A percentile compares a stretch with the other conserved stretches of the same genome.
Conservation (phyloP, 2,888 invertebrate species). For the Nasonovia ribisnigri region DNA sequence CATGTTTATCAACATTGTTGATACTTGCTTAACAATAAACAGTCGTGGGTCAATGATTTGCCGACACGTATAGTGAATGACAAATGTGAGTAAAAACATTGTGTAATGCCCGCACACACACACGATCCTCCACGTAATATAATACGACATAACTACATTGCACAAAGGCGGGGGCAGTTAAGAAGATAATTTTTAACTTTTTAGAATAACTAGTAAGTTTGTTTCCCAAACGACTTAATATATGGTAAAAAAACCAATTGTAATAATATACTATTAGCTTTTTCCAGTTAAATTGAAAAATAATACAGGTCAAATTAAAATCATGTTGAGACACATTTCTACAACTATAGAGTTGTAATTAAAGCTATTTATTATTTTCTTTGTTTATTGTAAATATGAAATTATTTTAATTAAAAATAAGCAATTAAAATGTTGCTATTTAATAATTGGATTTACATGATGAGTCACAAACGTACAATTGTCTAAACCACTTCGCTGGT, state of each 20-base stretch:
- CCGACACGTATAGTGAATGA: not conserved
- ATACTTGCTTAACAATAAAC: not conserved
- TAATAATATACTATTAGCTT: not conserved
- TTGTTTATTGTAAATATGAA: not conserved
- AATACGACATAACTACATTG: not conserved
- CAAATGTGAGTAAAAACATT: not conserved
- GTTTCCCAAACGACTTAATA: not conserved
- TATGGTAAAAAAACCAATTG: not conserved
- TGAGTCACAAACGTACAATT: not conserved
- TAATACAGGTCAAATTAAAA: not conserved
- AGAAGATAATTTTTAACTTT: not conserved
- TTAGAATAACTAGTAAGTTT: not conserved
- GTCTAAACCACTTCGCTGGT: not conserved
- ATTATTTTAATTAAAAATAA: not conserved
- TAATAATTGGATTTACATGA: not conserved
- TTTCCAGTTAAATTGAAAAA: not conserved
- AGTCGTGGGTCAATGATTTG: conserved; percentile 1
- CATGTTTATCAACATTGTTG: not conserved
- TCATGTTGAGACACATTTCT: not conserved
- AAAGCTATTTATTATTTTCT: not conserved
- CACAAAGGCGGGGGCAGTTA: not conserved
- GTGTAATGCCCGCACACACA: not conserved
- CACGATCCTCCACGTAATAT: not conserved
- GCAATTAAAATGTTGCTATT: not conserved
- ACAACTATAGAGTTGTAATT: not conserved